These are phyloP conservation scores for Medauroidea extradentata DNA, from an alignment of 1,140 invertebrate species.

Conservation along the genomic window DNA sequence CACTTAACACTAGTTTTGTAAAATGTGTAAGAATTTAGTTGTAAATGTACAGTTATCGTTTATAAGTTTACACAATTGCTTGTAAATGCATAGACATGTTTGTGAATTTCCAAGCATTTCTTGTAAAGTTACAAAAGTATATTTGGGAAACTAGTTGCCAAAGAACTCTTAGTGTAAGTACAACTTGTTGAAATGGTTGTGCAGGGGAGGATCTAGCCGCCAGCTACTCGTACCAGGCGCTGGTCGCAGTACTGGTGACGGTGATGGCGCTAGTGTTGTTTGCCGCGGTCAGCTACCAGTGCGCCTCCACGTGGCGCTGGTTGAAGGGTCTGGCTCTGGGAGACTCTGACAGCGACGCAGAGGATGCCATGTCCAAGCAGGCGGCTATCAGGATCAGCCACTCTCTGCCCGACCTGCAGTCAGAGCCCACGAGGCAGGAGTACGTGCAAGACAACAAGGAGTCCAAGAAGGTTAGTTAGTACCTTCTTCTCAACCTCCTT, in stretches of 20 bases:
- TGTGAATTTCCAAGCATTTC: too few relatives aligned
- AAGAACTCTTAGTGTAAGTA: too few relatives aligned
- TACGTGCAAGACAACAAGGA: conserved; percentile 69
- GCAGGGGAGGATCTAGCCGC: not conserved
- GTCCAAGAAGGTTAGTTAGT: conserved; percentile 65
- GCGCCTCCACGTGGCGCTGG: conserved; percentile 65
- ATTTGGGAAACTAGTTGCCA: too few relatives aligned
- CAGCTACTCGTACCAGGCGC: not conserved
- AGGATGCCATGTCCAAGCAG: conserved; percentile 57
- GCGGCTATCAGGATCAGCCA: conserved; percentile 67
- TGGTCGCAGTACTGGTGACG: conserved; percentile 44
- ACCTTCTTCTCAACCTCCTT: too few relatives aligned
- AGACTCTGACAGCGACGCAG: conserved; percentile 35
- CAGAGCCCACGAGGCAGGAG: conserved; percentile 62
- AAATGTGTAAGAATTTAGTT: too few relatives aligned
- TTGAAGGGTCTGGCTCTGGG: conserved; percentile 49
- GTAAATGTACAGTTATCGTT: too few relatives aligned
- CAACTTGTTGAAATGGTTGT: too few relatives aligned
- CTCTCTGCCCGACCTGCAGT: conserved; percentile 67
- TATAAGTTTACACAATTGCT: too few relatives aligned
- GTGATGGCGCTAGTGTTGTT: conserved; percentile 61
- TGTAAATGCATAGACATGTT: too few relatives aligned
- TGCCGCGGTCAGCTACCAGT: conserved; percentile 64
- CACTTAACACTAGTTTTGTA: too few relatives aligned
- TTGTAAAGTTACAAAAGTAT: too few relatives aligned